Base-by-base conservation (phyloP, 2,113 vertebrate species). In the Anhinga rufa region DNA sequence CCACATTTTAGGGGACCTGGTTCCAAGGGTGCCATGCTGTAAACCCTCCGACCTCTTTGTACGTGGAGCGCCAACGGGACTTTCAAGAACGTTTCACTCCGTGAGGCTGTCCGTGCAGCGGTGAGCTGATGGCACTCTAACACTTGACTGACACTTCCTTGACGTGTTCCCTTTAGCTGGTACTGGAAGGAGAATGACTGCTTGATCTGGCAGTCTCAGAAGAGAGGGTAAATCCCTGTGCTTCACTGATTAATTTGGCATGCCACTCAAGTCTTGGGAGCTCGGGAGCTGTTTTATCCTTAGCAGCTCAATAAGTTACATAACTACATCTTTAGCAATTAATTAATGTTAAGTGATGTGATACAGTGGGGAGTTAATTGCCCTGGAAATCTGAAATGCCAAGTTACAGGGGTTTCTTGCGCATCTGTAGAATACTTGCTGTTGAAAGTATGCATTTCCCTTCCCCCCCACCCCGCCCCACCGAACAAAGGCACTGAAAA, bases 291-390 rank as follows among this genome's bases (percentile, higher is more conserved):
- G 40, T 84, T 92, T 95, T 88, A 84, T 95, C 94, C 76, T 86
- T 93, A 86, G 92, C 83, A 95, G 81, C 86, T 96, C 83, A 64
- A 2, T 81, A 95, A 94, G 88, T 91, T 95, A 91, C 77, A 51
- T 95, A 96, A 96, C 92, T 94, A 93, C 83, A 91, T 95, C 88
- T 95, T 96, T 75, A 96, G 88, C 91, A 95, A 92, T 95, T 97
- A 96, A 97, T 95, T 96, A 95, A 91, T 87, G 46, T 92, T 95
- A 95, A 96, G 88, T 94, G 96, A 86, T 92, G 80, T 94, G 92
- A 86, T 97, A 75, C 95, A 95, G 72, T 93, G 44, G 93, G 90
- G 93, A 97, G 95, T 92, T 96, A 94, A 96, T 95, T 96, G 93
- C 88, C 48, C 76, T 95, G 81, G 90, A 95, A 96, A 91, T 93